These are phyloP conservation scores for Phylloscopus collybita DNA, from an alignment of 2,797 vertebrate genomes.

Conservation along the genomic window DNA sequence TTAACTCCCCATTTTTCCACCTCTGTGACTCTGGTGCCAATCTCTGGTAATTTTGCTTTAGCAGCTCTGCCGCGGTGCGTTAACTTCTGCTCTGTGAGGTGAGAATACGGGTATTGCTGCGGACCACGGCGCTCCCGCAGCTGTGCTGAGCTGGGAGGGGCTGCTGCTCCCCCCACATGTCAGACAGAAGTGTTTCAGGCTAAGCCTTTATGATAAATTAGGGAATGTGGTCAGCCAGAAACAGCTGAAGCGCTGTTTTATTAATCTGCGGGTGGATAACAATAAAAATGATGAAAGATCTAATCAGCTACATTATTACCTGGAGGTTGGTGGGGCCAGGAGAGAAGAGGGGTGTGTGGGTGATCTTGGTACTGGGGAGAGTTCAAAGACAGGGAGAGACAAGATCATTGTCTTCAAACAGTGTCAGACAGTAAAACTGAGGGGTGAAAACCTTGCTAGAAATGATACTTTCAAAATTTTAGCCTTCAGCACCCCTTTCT, in stretches of 20 bases:
- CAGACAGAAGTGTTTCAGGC: constrained; percentile 38
- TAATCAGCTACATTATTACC: constrained; percentile 58
- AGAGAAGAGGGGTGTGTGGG: constrained; percentile 1
- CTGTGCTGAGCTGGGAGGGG: constrained; percentile 20
- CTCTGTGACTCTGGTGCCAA: constrained; percentile 36
- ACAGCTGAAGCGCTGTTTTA: constrained; percentile 50
- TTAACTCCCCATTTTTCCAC: constrained; percentile 64
- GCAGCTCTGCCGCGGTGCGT: neutral
- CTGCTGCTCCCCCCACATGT: constrained; percentile 7
- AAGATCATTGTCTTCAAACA: neutral
- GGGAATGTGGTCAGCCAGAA: constrained; percentile 67
- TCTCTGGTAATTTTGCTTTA: constrained; percentile 61
- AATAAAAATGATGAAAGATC: constrained; percentile 65
- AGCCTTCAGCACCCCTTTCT: neutral
- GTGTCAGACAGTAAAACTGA: neutral
- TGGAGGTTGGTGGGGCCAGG: constrained; percentile 13
- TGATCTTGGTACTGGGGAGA: constrained; percentile 2
- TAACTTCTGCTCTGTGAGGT: constrained; percentile 44
- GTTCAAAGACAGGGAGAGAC: neutral
- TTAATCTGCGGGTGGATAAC: constrained; percentile 67
- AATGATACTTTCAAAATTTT: neutral
- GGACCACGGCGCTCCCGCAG: neutral
- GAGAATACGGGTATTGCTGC: neutral
- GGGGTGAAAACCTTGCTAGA: neutral
- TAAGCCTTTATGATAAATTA: constrained; percentile 62